Percentiles rank a stretch among this genome's conserved stretches.
These are phyloP conservation scores for Anastatus disparis DNA, from an alignment of 1,140 invertebrate genomes.

Conservation along the genomic window DNA sequence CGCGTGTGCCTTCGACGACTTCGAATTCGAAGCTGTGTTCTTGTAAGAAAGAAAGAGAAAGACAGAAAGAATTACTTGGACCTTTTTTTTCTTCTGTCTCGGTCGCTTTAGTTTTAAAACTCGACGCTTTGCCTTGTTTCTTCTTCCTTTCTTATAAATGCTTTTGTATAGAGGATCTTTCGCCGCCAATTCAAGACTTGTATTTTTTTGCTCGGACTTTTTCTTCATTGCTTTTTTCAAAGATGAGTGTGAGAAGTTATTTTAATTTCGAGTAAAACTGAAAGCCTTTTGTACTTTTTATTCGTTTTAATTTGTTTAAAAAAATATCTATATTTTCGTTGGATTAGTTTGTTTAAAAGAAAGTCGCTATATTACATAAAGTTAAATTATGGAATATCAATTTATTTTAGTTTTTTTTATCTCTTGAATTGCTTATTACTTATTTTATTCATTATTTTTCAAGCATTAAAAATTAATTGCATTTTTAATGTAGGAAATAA, in stretches of 20 bases:
- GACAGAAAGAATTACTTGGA: not conserved
- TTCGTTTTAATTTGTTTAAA: no score
- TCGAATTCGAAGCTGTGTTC: not conserved
- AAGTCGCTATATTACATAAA: no score
- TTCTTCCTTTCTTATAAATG: not conserved
- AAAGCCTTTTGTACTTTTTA: no score
- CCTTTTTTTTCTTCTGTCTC: not conserved
- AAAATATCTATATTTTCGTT: no score
- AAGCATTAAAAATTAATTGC: no score
- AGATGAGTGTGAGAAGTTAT: not conserved
- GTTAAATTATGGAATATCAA: no score
- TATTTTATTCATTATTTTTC: no score
- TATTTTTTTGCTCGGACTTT: not conserved
- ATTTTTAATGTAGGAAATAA: no score
- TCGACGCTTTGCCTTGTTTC: not conserved
- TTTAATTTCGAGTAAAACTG: conserved; percentile 11
- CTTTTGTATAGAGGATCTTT: not conserved
- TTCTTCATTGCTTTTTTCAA: conserved; percentile 1
- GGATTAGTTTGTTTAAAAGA: no score
- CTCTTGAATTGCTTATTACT: no score
- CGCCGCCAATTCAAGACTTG: not conserved
- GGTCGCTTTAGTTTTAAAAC: not conserved
- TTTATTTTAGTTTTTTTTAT: no score
- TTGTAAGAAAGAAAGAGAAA: not conserved
- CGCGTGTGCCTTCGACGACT: not conserved